Conservation (phyloP, 2,797 vertebrate genomes). For the Monodelphis domestica region DNA sequence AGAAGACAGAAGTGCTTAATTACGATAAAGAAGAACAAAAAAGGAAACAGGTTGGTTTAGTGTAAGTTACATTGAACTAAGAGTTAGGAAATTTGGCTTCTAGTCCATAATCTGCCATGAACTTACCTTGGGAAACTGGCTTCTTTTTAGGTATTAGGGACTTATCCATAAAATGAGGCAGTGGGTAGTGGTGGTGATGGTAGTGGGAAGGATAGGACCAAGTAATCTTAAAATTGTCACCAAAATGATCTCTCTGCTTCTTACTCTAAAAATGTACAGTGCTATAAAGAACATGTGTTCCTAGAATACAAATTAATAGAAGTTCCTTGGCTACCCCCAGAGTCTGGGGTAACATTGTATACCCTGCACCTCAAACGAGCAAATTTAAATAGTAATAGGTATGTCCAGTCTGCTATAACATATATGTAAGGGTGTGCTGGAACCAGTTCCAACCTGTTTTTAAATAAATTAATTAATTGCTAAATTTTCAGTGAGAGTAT, state of each 20-base stretch:
- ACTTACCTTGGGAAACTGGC: background rate
- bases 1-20: background rate
- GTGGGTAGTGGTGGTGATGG: no score
- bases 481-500: background rate
- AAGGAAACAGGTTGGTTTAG: background rate
- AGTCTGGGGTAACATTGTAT: background rate
- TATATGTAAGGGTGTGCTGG: background rate
- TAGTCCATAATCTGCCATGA: background rate
- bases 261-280: background rate
- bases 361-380: background rate
- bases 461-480: background rate
- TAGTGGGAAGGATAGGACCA: background rate
- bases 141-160: background rate
- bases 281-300: background rate
- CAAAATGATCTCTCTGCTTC: background rate
- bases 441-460: no score
- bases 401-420: background rate
- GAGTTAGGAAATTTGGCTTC: background rate
- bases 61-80: background rate
- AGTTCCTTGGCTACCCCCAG: background rate
- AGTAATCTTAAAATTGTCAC: no score
- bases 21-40: background rate
- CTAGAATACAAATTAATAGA: background rate
- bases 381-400: background rate
- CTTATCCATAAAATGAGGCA: background rate